A percentile compares a stretch with the other conserved stretches of the same genome.
Evolutionary conservation across 2,888 invertebrate genomes (phyloP).

Genomic region (Limenitis camilla): DNA sequence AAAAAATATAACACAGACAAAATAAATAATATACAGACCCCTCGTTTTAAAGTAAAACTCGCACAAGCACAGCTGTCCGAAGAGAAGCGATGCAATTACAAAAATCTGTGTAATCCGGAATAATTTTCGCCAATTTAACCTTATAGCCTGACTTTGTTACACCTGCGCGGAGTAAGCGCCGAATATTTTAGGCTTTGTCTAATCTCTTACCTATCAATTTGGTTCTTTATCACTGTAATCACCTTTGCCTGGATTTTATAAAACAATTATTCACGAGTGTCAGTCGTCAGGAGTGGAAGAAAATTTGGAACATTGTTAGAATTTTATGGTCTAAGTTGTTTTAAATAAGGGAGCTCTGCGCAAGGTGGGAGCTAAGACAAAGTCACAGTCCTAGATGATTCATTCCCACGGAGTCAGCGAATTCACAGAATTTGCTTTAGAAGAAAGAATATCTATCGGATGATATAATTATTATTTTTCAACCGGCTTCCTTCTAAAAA

Average conservation of each 20-base stretch:
- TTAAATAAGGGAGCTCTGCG: too few relatives aligned
- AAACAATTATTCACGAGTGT: too few relatives aligned
- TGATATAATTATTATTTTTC: too few relatives aligned
- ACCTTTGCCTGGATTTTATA: not conserved
- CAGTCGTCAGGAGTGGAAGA: too few relatives aligned
- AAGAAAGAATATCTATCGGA: too few relatives aligned
- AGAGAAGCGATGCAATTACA: conserved; percentile 44
- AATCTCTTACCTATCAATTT: conserved; percentile 4
- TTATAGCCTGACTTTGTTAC: conserved; percentile 39
- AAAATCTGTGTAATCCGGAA: conserved; percentile 55
- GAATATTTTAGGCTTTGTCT: conserved; percentile 10
- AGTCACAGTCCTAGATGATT: too few relatives aligned
- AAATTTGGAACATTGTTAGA: too few relatives aligned
- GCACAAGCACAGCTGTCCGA: conserved; percentile 17
- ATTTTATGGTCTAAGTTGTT: too few relatives aligned
- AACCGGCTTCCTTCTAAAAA: too few relatives aligned
- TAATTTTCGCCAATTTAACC: conserved; percentile 62
- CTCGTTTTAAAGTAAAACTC: not conserved
- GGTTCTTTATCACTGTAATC: not conserved
- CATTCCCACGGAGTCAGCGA: too few relatives aligned
- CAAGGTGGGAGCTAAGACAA: too few relatives aligned
- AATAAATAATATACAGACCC: conserved; percentile 8
- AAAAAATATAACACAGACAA: conserved; percentile 1
- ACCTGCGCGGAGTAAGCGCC: conserved; percentile 39
- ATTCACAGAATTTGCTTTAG: too few relatives aligned